Evolutionary conservation across 2,888 invertebrate genomes (phyloP), one percentile per base, ranked within the genome.

Genomic region (Nomada hirtipes): DNA sequence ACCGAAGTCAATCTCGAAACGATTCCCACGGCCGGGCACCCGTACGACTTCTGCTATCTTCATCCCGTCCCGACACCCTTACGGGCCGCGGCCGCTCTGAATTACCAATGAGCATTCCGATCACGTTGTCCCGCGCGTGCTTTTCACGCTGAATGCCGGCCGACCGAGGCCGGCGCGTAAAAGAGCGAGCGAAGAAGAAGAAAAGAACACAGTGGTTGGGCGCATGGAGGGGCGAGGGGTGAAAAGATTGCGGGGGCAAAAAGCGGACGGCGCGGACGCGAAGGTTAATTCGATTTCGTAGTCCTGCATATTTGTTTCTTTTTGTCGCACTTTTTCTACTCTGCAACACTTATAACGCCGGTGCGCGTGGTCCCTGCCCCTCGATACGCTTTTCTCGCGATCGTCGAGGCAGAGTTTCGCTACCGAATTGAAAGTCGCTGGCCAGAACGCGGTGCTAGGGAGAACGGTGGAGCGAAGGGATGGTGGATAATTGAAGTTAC

Each of bases 101-200:
- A 88, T 88, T 88, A 88, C 82, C 89, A 83, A 86, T 84, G 89
- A 89, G 64, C 70, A 88, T 85, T 89, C 89, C 79, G 81, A 87
- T 88, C 89, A 89, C 88, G 88, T 88, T 83, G 86, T 57, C 59
- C 69, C 72, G 80, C 67, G 71, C 83, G 84, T 86, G 79, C 79
- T 85, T 74, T 81, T 85, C 82, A 78, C 80, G 70, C 75, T 44
- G 83, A 82, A 88, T 77, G 79, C 53, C 65, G 55, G 53, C n/a
- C 44, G 67, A 26, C 36, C 26, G 72, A 4, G 59, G 65, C 52
- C n/a, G 20, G 18, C 20, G 55, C 2, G 53, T 52, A 78, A 79
- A 85, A 87, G 71, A 85, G 26, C 36, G 71, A 86, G 59, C 26
- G 59, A 42, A 18, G 26, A 44, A 26, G 67, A 18, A 55, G 26